phyloP scores from a whole-genome alignment of 2,888 invertebrate species.

The Chesias legatella region DNA sequence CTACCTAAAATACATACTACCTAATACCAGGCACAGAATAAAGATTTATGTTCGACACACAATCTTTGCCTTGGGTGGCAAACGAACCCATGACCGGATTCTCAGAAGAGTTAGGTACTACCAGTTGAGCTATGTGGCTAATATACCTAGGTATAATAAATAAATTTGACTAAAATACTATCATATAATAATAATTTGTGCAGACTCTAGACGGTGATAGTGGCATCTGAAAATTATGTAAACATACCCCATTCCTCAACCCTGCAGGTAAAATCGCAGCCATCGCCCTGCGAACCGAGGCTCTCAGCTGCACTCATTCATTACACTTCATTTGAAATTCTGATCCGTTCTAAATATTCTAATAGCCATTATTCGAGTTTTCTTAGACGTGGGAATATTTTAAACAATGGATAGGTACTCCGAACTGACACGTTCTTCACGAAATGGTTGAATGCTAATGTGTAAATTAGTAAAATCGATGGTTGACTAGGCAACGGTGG shows the following conservation, averaged over 20 bases:
- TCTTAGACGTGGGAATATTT: constrained; percentile 1
- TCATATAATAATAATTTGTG: too few species aligned
- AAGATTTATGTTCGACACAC: too few species aligned
- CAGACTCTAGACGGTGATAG: too few species aligned
- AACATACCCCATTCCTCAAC: constrained; percentile 59
- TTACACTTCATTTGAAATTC: constrained; percentile 11
- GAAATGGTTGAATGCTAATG: constrained; percentile 12
- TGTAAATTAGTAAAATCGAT: constrained; percentile 12
- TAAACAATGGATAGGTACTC: constrained; percentile 1
- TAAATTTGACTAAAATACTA: too few species aligned
- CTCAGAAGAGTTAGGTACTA: too few species aligned
- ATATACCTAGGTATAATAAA: too few species aligned
- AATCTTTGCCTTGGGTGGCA: too few species aligned
- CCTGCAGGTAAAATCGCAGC: constrained; percentile 64
- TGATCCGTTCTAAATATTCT: constrained; percentile 17
- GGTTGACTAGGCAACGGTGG: constrained; percentile 67
- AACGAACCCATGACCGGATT: too few species aligned
- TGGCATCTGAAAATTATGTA: background rate
- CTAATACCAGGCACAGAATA: too few species aligned
- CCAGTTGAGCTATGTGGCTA: too few species aligned
- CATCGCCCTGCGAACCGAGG: constrained; percentile 45
- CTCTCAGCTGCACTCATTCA: constrained; percentile 5
- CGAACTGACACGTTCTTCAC: background rate
- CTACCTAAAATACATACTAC: too few species aligned
- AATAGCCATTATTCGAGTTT: constrained; percentile 15